Evolutionary conservation across 2,113 vertebrate genomes (phyloP), one percentile per base, ranked within the genome.

Genomic region (Myrmecophaga tridactyla): DNA sequence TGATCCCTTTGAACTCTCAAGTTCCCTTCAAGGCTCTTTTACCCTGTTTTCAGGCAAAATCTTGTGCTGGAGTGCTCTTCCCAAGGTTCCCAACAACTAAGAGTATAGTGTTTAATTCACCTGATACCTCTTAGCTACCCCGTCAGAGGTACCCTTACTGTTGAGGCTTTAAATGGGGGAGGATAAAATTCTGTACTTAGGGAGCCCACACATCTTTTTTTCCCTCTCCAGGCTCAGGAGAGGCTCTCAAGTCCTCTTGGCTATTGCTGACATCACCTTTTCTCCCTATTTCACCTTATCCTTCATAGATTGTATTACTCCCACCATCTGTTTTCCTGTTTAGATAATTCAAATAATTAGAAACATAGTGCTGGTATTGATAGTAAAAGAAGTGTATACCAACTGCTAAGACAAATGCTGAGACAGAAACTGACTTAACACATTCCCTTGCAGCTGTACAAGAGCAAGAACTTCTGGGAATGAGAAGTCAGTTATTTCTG

Each of bases 371-470:
- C 53, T 95, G 76, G 56, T 76, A 36, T 60, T 90, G 75, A 65
- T 51, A 58, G 25, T 67, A 29, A 62, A 76, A 96, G 39, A 60
- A 84, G 36, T 0, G 0, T 81, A n/a, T 34, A 41, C 60, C 76
- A 90, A 86, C 77, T 67, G 70, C 72, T 70, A 27, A 75, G 72
- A 92, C 89, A 92, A 82, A 86, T 82, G 73, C 60, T 56, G 43
- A 72, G 53, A 29, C 43, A 94, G 65, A 88, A 18, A 18, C 11
- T 53, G 56, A n/a, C n/a, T 75, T 46, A 43, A n/a, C 48, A 86
- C 13, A 8, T 53, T 18, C 63, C 58, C 20, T 62, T 65, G 31
- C 13, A 46, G 91, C 69, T 92, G 34, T 53, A n/a, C 6, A 12
- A 60, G 73, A 46, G 18, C 15, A 46, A 25, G 51, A 62, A 83